Conservation (phyloP, 2,797 vertebrate species). For the Psittacula derbiana region DNA sequence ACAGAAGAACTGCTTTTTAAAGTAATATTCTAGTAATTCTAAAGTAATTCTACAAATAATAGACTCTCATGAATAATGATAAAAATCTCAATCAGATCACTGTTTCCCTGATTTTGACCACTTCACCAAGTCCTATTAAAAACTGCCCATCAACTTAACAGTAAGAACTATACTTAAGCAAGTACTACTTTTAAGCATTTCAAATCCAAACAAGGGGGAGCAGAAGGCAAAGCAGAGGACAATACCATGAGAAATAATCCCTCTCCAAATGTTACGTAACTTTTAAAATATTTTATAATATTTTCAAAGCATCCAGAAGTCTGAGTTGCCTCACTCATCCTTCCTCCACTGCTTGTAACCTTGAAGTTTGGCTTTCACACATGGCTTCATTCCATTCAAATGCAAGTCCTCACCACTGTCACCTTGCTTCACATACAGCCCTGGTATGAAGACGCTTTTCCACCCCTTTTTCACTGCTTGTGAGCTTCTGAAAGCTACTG, state of each 20-base stretch:
- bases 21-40: not conserved
- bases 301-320: not conserved
- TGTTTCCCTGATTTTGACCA: not conserved
- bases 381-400: not conserved
- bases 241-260: not conserved
- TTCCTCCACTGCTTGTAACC: not conserved
- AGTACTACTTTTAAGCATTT: not conserved
- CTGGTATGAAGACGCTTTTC: not conserved
- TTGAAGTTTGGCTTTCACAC: not conserved
- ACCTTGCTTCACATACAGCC: not conserved
- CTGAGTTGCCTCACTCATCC: not conserved
- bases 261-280: not conserved
- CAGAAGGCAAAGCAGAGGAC: not conserved
- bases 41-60: not conserved
- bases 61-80: not conserved
- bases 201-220: not conserved
- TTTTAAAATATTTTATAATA: not conserved
- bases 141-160: not conserved
- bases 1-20: not conserved
- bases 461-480: not conserved
- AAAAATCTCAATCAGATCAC: not conserved
- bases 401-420: not conserved
- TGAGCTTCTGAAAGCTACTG: not conserved
- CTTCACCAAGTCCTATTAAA: not conserved
- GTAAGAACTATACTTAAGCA: not conserved